Base-by-base conservation (phyloP, 2,888 invertebrate species). In the Tromatobia lineatoria region DNA sequence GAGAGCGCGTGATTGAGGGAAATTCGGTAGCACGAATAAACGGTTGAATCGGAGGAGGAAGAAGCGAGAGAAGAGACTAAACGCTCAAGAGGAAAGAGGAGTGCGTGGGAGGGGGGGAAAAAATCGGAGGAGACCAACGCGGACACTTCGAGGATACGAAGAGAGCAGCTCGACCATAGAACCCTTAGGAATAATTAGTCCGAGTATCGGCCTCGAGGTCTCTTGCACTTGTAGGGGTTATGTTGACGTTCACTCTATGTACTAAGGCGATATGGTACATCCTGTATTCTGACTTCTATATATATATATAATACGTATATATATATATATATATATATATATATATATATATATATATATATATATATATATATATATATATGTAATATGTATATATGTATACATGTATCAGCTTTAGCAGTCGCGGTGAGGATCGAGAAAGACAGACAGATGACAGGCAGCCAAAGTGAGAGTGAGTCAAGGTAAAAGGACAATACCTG, bases 211-310 rank as follows among this genome's bases (percentile, higher is more conserved):
- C 84, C 88, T 85, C 86, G 82, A 80, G 70, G 83, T 78, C 69
- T 84, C 80, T 81, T 73, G 81, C 85, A 86, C 81, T 87, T 83
- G 85, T 87, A 86, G 85, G 89, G 88, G 89, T 89, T 89, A 89
- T 89, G 89, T 89, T 89, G 87, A 86, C 86, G 84, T 64, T 74
- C 78, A 82, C 81, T 75, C 70, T 73, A 61, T 79, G 73, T 64
- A 69, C 78, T 66, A 25, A 59, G 70, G 52, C 75, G 74, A 47
- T 71, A 23, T 10, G 50, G 66, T 69, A 59, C 11, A 69, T 74
- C 67, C 52, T 64, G 64, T 38, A 38, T 61, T 59, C 77, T 47
- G 13, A 38, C 64, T 42, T 52, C 57, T 38, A 38, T 38, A 38
- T 38, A 29, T 29, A 4, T 29, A 29, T 29, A 29, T 29, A n/a